Evolutionary conservation across 2,113 vertebrate species (phyloP).

Genomic region (Zosterops japonicus): DNA sequence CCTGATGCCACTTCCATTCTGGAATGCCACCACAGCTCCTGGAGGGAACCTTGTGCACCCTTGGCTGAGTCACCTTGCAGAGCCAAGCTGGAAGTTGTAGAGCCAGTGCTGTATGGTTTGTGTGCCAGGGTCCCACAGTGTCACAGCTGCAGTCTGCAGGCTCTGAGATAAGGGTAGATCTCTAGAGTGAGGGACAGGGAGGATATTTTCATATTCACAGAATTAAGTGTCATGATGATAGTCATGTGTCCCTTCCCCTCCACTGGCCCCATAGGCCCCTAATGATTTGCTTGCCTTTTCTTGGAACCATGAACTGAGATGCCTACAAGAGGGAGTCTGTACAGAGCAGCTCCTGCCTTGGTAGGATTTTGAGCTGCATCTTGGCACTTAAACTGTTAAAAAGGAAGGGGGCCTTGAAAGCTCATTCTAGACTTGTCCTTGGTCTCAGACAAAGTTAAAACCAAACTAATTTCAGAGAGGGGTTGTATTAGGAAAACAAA

Average conservation of each 20-base stretch:
- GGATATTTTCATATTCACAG: not conserved
- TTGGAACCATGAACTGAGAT: not conserved
- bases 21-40: not conserved
- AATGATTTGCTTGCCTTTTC: not conserved
- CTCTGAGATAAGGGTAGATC: not conserved
- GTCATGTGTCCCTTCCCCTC: rapidly evolving
- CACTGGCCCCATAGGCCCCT: not conserved
- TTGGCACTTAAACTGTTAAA: not conserved
- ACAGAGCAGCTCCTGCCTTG: not conserved
- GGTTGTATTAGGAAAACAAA: not conserved
- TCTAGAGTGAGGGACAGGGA: not conserved
- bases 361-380: not conserved
- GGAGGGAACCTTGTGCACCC: not conserved
- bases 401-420: not conserved
- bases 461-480: constrained; percentile 1
- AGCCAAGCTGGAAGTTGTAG: not conserved
- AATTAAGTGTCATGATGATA: not conserved
- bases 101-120: not conserved
- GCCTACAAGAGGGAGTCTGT: not conserved
- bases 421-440: not conserved
- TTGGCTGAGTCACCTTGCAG: not conserved
- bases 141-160: not conserved
- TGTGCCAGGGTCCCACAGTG: not conserved
- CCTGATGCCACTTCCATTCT: not conserved
- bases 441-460: not conserved